Percentiles rank a stretch among this genome's conserved stretches.
Evolutionary conservation across 2,888 invertebrate species (phyloP).

Genomic region (Gonocerus acuteangulatus): DNA sequence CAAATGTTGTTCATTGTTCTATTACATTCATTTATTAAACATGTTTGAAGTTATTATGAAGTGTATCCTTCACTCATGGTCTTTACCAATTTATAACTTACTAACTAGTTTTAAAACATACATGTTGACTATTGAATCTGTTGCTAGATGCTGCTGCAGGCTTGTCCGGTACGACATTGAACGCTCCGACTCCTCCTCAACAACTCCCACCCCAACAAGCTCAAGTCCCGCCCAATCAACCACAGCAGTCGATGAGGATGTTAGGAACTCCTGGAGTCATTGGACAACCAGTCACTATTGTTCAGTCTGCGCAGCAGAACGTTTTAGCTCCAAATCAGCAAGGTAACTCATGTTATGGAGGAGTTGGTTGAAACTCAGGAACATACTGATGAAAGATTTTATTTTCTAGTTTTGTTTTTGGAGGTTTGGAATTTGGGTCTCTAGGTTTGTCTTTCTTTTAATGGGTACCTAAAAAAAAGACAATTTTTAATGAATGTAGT

Average conservation of each 20-base stretch:
- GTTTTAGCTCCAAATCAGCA: constrained; percentile 40
- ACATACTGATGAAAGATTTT: no score
- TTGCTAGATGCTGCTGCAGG: constrained; percentile 25
- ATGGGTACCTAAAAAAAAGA: no score
- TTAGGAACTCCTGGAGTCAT: constrained; percentile 23
- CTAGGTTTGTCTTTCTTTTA: no score
- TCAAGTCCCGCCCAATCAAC: constrained; percentile 41
- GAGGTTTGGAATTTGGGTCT: no score
- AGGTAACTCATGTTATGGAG: constrained; percentile 5
- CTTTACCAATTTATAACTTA: no score
- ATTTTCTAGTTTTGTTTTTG: not conserved
- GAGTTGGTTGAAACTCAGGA: not conserved
- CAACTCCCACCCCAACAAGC: constrained; percentile 38
- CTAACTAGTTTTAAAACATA: no score
- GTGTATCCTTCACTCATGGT: no score
- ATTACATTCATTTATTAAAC: no score
- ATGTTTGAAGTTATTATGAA: no score
- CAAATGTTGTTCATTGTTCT: no score
- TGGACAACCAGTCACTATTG: constrained; percentile 41
- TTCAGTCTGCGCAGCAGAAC: constrained; percentile 41
- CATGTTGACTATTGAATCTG: no score
- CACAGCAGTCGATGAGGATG: constrained; percentile 16
- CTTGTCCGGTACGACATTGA: constrained; percentile 4
- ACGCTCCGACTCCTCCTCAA: constrained; percentile 17
- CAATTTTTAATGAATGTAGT: no score